These are phyloP conservation scores for Cygnus buccinator DNA, from an alignment of 2,113 vertebrate species.

Conservation along the genomic window DNA sequence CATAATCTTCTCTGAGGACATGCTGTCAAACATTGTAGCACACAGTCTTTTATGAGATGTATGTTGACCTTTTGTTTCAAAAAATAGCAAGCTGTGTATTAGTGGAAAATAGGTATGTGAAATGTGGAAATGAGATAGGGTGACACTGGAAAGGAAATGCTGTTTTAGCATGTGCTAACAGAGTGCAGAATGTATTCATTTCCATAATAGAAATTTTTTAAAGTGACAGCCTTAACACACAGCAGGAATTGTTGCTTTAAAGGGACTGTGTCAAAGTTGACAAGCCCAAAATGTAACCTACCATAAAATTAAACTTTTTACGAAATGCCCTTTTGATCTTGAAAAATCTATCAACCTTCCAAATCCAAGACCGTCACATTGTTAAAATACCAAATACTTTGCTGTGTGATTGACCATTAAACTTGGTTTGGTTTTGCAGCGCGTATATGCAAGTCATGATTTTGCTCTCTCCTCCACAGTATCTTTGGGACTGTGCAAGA, in stretches of 20 bases:
- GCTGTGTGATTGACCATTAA: not conserved
- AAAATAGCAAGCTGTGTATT: not conserved
- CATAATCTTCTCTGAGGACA: not conserved
- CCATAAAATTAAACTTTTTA: slow-evolving; percentile 6
- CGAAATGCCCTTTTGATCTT: not conserved
- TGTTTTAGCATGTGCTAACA: not conserved
- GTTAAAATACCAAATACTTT: not conserved
- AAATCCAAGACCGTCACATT: not conserved
- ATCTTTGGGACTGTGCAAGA: not conserved
- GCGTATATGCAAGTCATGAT: not conserved
- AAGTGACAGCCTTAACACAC: not conserved
- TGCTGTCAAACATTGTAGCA: not conserved
- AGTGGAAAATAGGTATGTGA: not conserved
- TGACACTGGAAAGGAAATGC: not conserved
- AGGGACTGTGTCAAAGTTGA: not conserved
- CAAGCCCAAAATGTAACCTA: not conserved
- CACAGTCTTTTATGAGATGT: not conserved
- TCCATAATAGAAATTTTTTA: not conserved
- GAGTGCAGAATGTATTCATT: not conserved
- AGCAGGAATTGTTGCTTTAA: not conserved
- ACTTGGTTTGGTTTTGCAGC: not conserved
- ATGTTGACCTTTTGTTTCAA: not conserved
- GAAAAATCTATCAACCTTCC: not conserved
- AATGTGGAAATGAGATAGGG: not conserved
- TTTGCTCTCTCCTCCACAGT: not conserved